phyloP scores from a whole-genome alignment of 2,113 vertebrate genomes.

The Alouatta palliata region DNA sequence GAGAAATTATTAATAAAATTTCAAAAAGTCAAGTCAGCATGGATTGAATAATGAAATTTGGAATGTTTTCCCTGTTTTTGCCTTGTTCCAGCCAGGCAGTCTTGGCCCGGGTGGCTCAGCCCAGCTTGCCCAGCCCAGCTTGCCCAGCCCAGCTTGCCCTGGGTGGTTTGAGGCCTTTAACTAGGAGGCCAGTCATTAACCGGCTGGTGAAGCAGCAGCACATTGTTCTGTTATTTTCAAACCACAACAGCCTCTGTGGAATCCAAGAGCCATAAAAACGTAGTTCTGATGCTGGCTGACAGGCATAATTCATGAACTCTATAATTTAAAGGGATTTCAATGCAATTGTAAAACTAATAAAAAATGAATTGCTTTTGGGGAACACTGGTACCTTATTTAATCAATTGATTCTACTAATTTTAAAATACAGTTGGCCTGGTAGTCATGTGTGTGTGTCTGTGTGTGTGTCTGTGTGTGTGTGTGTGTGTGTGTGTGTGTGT shows the following conservation, averaged over 20 bases:
- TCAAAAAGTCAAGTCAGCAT: slow-evolving; percentile 67
- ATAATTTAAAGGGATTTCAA: slow-evolving; percentile 84
- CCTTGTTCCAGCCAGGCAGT: background rate
- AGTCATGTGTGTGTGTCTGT: background rate
- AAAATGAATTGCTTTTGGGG: slow-evolving; percentile 78
- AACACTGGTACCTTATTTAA: slow-evolving; percentile 75
- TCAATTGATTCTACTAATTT: slow-evolving; percentile 74
- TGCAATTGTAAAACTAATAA: slow-evolving; percentile 83
- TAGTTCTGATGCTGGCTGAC: slow-evolving; percentile 82
- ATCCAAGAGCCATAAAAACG: slow-evolving; percentile 81
- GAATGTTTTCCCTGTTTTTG: background rate
- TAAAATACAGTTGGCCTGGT: slow-evolving; percentile 70
- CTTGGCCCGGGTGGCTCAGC: slow-evolving; percentile 69
- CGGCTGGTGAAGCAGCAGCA: slow-evolving; percentile 78
- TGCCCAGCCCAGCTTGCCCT: slow-evolving; percentile 76
- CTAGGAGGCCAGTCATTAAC: slow-evolving; percentile 79
- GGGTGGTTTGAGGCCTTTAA: slow-evolving; percentile 80
- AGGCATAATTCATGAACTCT: slow-evolving; percentile 81
- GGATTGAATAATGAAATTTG: slow-evolving; percentile 68
- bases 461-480: background rate
- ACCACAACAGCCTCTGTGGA: slow-evolving; percentile 80
- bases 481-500: background rate
- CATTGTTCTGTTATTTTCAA: slow-evolving; percentile 84
- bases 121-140: slow-evolving; percentile 74
- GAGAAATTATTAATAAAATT: slow-evolving; percentile 76